Evolutionary conservation across 2,797 vertebrate genomes (phyloP).

Genomic region (Anomalospiza imberbis): DNA sequence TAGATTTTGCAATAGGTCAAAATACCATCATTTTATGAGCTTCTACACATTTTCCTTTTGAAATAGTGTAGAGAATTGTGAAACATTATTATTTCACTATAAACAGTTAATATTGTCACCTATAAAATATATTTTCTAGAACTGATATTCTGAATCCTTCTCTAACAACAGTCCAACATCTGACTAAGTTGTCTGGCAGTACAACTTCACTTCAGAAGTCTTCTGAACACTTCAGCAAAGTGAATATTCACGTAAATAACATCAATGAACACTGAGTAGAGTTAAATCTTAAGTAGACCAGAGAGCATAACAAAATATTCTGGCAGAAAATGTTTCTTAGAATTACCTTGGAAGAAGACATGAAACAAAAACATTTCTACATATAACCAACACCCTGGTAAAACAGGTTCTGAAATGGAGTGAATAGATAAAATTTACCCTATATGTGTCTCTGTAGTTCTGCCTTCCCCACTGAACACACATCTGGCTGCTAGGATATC

Average conservation of each 20-base stretch:
- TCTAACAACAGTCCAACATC: neutral
- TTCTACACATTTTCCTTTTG: neutral
- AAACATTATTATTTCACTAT: neutral
- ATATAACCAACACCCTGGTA: neutral
- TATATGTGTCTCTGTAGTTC: conserved; percentile 84
- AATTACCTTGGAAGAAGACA: neutral
- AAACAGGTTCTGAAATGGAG: neutral
- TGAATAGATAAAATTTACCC: conserved; percentile 78
- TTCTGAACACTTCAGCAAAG: neutral
- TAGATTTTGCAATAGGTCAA: neutral
- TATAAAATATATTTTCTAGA: neutral
- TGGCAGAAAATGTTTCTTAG: neutral
- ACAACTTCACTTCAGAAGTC: neutral
- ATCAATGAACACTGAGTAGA: neutral
- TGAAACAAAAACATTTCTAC: neutral
- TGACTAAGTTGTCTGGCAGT: neutral
- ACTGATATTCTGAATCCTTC: neutral
- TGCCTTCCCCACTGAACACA: conserved; percentile 91
- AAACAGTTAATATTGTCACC: neutral
- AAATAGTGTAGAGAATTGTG: neutral
- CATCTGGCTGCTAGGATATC: conserved; percentile 91
- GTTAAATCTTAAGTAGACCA: neutral
- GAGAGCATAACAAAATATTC: neutral
- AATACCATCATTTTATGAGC: neutral
- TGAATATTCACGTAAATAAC: neutral